These are phyloP conservation scores for Melozone crissalis DNA, from an alignment of 2,113 vertebrate species.

Conservation along the genomic window DNA sequence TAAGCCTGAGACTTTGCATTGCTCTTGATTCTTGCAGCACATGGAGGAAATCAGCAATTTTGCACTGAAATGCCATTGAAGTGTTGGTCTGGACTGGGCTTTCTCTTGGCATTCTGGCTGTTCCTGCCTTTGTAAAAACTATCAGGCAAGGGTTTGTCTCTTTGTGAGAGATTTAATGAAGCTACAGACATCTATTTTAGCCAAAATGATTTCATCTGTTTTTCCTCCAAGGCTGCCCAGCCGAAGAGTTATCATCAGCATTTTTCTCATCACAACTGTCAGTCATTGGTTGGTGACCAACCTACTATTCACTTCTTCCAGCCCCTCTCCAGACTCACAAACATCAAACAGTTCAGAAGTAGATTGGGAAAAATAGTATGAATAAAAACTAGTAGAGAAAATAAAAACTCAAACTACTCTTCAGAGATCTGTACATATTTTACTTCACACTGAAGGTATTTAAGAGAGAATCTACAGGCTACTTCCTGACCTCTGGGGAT, in stretches of 20 bases:
- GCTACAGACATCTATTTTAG: conserved; percentile 49
- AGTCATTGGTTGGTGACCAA: background rate
- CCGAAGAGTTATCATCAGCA: conserved; percentile 16
- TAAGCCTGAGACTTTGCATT: background rate
- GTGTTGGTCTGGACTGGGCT: background rate
- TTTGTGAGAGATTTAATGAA: conserved; percentile 1
- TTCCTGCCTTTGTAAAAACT: conserved; percentile 43
- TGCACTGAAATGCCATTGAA: background rate
- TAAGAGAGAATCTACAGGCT: background rate
- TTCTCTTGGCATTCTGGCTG: conserved; percentile 3
- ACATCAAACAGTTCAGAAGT: background rate
- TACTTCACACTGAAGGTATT: background rate
- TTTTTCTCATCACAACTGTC: background rate
- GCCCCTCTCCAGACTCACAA: background rate
- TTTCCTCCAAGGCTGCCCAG: conserved; percentile 56
- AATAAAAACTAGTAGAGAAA: background rate
- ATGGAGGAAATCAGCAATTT: background rate
- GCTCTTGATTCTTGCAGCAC: background rate
- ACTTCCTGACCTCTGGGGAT: background rate
- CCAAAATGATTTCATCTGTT: conserved; percentile 52
- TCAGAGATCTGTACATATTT: background rate
- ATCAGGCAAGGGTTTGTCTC: conserved; percentile 10
- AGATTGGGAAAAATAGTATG: background rate
- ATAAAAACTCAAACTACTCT: background rate
- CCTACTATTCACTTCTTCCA: background rate